These are phyloP conservation scores for Tiliacea citrago DNA, from an alignment of 2,888 invertebrate genomes.

Conservation along the genomic window DNA sequence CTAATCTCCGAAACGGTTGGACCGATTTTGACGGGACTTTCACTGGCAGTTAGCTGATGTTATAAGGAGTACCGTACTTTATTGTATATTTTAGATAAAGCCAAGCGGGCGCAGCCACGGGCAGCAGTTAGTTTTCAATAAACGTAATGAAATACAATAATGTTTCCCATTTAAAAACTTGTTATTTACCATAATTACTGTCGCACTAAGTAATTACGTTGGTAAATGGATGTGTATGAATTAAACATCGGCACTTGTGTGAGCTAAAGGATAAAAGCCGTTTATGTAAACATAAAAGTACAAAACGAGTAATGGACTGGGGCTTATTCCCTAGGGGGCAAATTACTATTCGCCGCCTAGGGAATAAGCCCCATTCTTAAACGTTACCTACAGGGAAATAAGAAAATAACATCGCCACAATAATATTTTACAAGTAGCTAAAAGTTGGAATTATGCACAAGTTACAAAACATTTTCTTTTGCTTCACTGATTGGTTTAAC, in stretches of 20 bases:
- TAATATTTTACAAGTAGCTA: not conserved
- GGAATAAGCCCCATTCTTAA: too few species aligned
- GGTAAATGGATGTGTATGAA: constrained; percentile 28
- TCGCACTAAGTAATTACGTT: not conserved
- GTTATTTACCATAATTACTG: constrained; percentile 32
- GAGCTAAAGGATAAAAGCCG: not conserved
- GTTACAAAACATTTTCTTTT: constrained; percentile 26
- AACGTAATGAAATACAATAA: constrained; percentile 24
- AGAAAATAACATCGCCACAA: not conserved
- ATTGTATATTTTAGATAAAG: too few species aligned
- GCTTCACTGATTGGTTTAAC: constrained; percentile 25
- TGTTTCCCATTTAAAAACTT: constrained; percentile 18
- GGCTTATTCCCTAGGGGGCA: too few species aligned
- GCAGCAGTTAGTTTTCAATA: constrained; percentile 10
- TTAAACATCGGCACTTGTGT: constrained; percentile 9
- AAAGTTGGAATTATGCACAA: not conserved
- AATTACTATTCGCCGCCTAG: too few species aligned
- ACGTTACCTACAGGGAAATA: not conserved
- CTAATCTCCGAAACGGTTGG: too few species aligned
- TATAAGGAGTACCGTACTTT: too few species aligned
- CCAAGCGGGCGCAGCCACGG: too few species aligned
- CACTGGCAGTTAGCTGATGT: too few species aligned
- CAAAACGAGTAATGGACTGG: not conserved
- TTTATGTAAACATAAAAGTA: not conserved
- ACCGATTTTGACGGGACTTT: too few species aligned